Conservation (phyloP, 2,888 invertebrate genomes). For the Gari tellinella region DNA sequence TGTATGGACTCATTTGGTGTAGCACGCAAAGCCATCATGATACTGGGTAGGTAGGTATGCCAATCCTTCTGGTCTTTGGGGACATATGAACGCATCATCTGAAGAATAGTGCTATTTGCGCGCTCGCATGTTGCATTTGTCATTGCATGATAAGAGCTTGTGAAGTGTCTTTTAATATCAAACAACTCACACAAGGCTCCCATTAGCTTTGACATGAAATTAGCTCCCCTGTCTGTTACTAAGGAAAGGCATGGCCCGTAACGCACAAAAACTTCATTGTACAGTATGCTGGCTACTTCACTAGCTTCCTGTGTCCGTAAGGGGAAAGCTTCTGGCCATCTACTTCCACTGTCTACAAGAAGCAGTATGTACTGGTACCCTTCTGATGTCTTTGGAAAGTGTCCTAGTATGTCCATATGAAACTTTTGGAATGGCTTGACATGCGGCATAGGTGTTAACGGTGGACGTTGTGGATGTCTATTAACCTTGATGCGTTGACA, state of each 20-base stretch:
- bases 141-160: slow-evolving; percentile 57
- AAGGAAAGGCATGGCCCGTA: slow-evolving; percentile 55
- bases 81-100: slow-evolving; percentile 50
- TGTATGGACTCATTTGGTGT: slow-evolving; percentile 55
- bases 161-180: too few species aligned
- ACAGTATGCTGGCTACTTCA: slow-evolving; percentile 52
- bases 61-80: slow-evolving; percentile 29
- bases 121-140: too few species aligned
- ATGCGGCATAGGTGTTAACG: slow-evolving; percentile 17
- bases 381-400: slow-evolving; percentile 13
- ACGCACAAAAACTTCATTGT: slow-evolving; percentile 53
- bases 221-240: slow-evolving; percentile 56
- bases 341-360: slow-evolving; percentile 48
- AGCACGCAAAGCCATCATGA: slow-evolving; percentile 60
- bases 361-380: slow-evolving; percentile 22
- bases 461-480: slow-evolving; percentile 14
- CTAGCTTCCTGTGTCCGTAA: slow-evolving; percentile 49
- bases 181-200: too few species aligned
- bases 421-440: slow-evolving; percentile 7
- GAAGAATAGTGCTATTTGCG: slow-evolving; percentile 49
- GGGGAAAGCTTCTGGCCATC: slow-evolving; percentile 60
- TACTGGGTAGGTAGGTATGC: too few species aligned
- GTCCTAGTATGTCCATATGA: slow-evolving; percentile 24
- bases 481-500: slow-evolving; percentile 40
- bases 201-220: slow-evolving; percentile 55